These are phyloP conservation scores for Myopa tessellatipennis DNA, from an alignment of 2,888 invertebrate species.

Conservation along the genomic window DNA sequence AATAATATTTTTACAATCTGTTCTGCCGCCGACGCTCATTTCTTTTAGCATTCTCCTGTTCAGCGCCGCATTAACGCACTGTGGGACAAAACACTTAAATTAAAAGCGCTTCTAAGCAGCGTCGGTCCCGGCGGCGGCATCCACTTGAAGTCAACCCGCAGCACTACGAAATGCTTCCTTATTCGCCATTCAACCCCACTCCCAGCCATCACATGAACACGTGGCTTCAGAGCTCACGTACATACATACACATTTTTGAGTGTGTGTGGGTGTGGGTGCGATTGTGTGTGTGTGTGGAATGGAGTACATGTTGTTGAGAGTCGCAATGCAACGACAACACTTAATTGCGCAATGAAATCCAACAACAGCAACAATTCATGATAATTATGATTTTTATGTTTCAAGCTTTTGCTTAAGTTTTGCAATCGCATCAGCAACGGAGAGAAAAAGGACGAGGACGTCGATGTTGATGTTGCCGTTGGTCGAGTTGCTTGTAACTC, in stretches of 20 bases:
- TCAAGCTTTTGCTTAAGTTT: slow-evolving; percentile 26
- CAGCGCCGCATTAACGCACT: slow-evolving; percentile 11
- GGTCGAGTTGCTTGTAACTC: slow-evolving; percentile 13
- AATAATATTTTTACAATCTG: slow-evolving; percentile 15
- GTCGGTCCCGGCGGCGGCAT: not conserved
- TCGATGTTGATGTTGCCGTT: not conserved
- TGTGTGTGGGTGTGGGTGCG: slow-evolving; percentile 9
- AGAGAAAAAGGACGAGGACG: not conserved
- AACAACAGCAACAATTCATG: slow-evolving; percentile 47
- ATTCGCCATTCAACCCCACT: not conserved
- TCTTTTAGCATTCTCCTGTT: not conserved
- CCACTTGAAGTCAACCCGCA: slow-evolving; percentile 14
- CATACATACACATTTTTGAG: not conserved
- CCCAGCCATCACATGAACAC: not conserved
- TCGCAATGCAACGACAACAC: slow-evolving; percentile 48
- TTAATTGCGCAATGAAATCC: slow-evolving; percentile 43
- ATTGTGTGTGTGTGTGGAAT: slow-evolving; percentile 11
- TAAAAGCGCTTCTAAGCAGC: slow-evolving; percentile 17
- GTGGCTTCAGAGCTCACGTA: not conserved
- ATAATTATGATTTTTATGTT: slow-evolving; percentile 49
- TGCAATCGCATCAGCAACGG: slow-evolving; percentile 24
- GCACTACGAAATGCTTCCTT: not conserved
- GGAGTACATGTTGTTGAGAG: not conserved
- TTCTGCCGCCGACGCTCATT: not conserved
- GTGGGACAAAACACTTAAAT: slow-evolving; percentile 32